Evolutionary conservation across 2,113 vertebrate species (phyloP).

Genomic region (Vulpes lagopus): DNA sequence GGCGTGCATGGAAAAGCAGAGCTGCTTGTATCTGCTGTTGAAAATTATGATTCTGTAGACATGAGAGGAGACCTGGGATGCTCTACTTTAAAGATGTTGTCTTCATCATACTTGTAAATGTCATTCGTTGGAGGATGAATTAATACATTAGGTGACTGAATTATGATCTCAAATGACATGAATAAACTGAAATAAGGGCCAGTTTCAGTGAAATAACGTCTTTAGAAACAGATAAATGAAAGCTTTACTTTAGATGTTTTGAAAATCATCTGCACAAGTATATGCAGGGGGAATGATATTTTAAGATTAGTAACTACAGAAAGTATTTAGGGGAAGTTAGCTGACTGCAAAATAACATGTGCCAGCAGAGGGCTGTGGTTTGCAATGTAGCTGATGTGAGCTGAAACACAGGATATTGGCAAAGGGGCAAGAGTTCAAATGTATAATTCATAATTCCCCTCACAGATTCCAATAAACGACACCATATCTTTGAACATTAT

Average conservation of each 20-base stretch:
- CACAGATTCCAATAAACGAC: not conserved
- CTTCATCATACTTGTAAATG: not conserved
- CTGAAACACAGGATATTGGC: not conserved
- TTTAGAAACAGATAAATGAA: not conserved
- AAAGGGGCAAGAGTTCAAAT: not conserved
- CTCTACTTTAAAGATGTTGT: not conserved
- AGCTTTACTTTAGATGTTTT: not conserved
- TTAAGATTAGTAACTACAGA: not conserved
- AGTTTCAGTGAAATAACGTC: not conserved
- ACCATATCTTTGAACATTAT: not conserved
- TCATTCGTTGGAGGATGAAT: constrained; percentile 1
- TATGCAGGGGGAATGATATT: not conserved
- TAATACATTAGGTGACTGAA: not conserved
- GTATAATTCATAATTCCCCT: not conserved
- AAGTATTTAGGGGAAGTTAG: not conserved
- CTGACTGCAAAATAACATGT: not conserved
- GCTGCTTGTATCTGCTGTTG: not conserved
- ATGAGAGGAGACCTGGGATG: not conserved
- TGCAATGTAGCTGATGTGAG: not conserved
- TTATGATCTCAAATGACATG: not conserved
- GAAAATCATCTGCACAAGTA: not conserved
- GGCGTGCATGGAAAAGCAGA: not conserved
- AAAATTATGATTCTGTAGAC: not conserved
- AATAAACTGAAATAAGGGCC: not conserved
- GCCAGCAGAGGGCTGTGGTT: constrained; percentile 54